phyloP scores from a whole-genome alignment of 1,140 invertebrate genomes.

The Tetragnatha versicolor region DNA sequence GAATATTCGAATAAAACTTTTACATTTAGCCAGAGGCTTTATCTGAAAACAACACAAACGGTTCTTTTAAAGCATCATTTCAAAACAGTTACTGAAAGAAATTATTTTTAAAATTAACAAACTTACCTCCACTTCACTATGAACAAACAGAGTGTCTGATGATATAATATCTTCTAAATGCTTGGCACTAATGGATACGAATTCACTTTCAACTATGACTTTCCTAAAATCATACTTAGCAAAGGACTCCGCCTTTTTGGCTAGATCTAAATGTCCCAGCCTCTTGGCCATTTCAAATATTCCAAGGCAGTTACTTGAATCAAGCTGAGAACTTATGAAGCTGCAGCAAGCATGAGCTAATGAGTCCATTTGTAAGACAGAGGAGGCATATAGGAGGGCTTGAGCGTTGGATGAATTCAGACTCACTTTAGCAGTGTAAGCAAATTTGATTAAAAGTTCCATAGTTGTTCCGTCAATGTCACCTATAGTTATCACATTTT shows the following conservation, averaged over 20 bases:
- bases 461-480: constrained; percentile 78
- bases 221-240: constrained; percentile 62
- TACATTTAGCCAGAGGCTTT: too few relatives aligned
- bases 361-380: constrained; percentile 73
- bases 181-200: constrained; percentile 69
- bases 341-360: constrained; percentile 74
- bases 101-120: too few relatives aligned
- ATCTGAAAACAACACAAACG: too few relatives aligned
- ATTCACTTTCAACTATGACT: constrained; percentile 81
- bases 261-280: constrained; percentile 19
- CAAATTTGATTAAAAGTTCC: constrained; percentile 73
- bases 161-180: constrained; percentile 55
- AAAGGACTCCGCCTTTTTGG: constrained; percentile 19
- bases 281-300: constrained; percentile 40
- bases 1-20: too few relatives aligned
- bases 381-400: constrained; percentile 75
- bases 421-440: constrained; percentile 73
- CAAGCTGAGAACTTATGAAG: constrained; percentile 72
- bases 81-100: too few relatives aligned
- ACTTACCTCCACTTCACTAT: constrained; percentile 55
- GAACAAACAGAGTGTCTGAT: constrained; percentile 53
- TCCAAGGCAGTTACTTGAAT: constrained; percentile 72
- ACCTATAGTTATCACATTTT: constrained; percentile 72
- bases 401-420: constrained; percentile 75
- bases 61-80: too few relatives aligned